These are phyloP conservation scores for Oncorhynchus mykiss DNA, from an alignment of 2,113 vertebrate species.

Conservation along the genomic window DNA sequence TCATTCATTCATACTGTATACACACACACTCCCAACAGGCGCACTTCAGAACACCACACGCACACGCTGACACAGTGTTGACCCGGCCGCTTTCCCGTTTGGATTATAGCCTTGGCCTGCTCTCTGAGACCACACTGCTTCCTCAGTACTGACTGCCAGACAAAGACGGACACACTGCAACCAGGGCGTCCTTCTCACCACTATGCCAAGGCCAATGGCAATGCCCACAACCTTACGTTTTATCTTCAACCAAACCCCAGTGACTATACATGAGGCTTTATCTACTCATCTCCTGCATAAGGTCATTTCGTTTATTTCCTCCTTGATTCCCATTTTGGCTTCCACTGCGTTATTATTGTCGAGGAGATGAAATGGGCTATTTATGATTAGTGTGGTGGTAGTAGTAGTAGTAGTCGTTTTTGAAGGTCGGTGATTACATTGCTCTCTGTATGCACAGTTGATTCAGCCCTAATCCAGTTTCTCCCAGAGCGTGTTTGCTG, in stretches of 20 bases:
- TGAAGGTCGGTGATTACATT: background rate
- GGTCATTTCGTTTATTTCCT: too few relatives aligned
- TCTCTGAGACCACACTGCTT: conserved; percentile 17
- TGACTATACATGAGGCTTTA: too few relatives aligned
- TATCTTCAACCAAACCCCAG: background rate
- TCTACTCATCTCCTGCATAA: too few relatives aligned
- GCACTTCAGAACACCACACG: background rate
- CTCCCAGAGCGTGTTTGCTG: background rate
- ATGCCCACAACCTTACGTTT: background rate
- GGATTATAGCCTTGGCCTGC: conserved; percentile 19
- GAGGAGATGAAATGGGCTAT: too few relatives aligned
- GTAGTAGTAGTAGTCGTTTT: too few relatives aligned
- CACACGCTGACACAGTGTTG: background rate
- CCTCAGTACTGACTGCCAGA: conserved; percentile 22
- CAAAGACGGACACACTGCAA: background rate
- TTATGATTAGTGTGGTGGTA: too few relatives aligned
- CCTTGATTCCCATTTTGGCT: background rate
- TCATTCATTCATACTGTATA: background rate
- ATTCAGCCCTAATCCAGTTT: background rate
- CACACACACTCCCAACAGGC: background rate
- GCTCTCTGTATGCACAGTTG: background rate
- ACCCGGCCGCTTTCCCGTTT: conserved; percentile 12
- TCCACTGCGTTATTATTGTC: too few relatives aligned
- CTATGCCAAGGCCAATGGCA: background rate
- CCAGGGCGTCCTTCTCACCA: background rate